Evolutionary conservation across 2,797 vertebrate genomes (phyloP), one percentile per base, ranked within the genome.

Genomic region (Chaenodraco wilsoni): DNA sequence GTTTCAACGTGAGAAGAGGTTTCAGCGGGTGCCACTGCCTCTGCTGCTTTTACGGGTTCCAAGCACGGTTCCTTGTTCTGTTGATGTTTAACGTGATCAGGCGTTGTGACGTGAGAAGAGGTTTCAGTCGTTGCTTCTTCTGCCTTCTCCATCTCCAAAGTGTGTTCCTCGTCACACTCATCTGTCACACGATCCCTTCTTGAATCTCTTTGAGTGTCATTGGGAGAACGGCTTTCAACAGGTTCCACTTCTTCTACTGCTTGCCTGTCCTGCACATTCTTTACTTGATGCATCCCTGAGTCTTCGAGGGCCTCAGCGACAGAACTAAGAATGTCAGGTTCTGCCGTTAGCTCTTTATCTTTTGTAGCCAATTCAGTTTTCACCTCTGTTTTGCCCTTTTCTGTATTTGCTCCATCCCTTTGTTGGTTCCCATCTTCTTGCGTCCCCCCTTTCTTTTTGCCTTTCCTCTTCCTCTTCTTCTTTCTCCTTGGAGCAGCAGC

Each of bases 391-490:
- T 63, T 50, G 10, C 9, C 15, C 0, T 63, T 79, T 69, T 66
- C 69, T 41, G 82, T 72, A 2, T 81, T 57, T 0, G 40, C 52
- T 58, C 23, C 55, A 23, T 76, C 61, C 51, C 83, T 79, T 9
- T 73, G 77, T 45, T 89, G 74, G 44, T 46, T 78, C 72, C 69
- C 78, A 13, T 87, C 81, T 9, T 84, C 81, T 0, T 71, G 65
- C 41, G 21, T 1, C 46, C 37, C 84, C 49, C 74, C 82, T 60
- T 91, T 93, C 88, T 91, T 92, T 78, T 93, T 94, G 33, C 69
- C 74, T 72, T 76, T 93, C 82, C 43, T 94, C 73, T 92, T 95
- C 78, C 78, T 95, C 61, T 87, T 95, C 77, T 92, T 95, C 81
- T 92, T 95, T 63, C 92, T 94, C 21, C 89, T 89, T 58, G 89